These are phyloP conservation scores for Euura lappo DNA, from an alignment of 1,140 invertebrate species.

Conservation along the genomic window DNA sequence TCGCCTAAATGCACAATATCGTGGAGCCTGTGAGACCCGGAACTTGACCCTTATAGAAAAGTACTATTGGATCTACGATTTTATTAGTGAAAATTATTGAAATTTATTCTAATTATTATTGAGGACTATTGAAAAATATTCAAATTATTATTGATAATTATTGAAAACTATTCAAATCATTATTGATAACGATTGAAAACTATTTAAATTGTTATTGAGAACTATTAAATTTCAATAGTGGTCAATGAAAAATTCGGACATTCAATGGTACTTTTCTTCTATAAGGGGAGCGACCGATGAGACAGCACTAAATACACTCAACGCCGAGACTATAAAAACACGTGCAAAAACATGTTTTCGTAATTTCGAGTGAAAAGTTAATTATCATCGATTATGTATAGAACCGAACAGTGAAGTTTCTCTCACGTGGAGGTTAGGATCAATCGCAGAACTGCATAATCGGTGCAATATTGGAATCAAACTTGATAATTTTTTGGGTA, in stretches of 20 bases:
- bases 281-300: background rate
- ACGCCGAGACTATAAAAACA: background rate
- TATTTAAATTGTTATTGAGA: background rate
- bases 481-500: no score
- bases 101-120: no score
- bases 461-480: no score
- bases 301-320: background rate
- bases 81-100: no score
- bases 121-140: no score
- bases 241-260: background rate
- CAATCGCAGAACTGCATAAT: no score
- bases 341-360: constrained; percentile 3
- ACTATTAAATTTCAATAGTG: no score
- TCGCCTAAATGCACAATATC: no score
- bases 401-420: background rate
- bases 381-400: background rate
- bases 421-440: background rate
- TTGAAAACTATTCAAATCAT: background rate
- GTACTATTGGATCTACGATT: no score
- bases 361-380: background rate
- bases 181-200: background rate
- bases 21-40: no score
- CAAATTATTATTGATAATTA: no score
- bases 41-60: no score
- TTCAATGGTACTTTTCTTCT: background rate